Evolutionary conservation across 2,888 invertebrate genomes (phyloP).

Genomic region (Lochmaea crataegi): DNA sequence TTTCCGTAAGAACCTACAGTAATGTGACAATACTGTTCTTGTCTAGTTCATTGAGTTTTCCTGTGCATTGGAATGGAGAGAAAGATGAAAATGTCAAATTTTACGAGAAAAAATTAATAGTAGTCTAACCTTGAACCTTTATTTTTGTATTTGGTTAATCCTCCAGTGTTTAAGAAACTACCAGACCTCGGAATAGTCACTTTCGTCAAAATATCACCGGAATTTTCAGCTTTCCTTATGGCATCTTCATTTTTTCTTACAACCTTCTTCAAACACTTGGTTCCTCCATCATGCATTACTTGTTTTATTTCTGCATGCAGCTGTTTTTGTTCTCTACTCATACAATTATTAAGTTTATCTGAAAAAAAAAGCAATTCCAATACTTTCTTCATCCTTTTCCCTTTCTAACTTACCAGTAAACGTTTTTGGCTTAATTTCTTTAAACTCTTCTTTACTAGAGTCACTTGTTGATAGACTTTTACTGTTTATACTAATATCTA

Average conservation of each 20-base stretch:
- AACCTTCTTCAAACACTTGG: slow-evolving; percentile 65
- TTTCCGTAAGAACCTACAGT: no score
- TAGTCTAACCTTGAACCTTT: slow-evolving; percentile 71
- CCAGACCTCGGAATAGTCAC: slow-evolving; percentile 88
- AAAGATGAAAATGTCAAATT: no score
- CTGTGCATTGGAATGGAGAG: no score
- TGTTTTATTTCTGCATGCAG: slow-evolving; percentile 65
- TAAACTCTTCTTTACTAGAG: slow-evolving; percentile 59
- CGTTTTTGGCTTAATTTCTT: slow-evolving; percentile 70
- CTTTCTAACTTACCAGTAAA: slow-evolving; percentile 57
- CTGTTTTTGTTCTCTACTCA: slow-evolving; percentile 67
- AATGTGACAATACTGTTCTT: no score
- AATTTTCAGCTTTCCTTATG: slow-evolving; percentile 68
- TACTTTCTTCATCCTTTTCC: slow-evolving; percentile 60
- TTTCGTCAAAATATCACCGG: slow-evolving; percentile 86
- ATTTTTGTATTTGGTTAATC: slow-evolving; percentile 80
- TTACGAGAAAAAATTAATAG: neutral
- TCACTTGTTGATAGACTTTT: slow-evolving; percentile 19
- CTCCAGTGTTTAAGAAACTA: slow-evolving; percentile 86
- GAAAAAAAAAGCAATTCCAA: slow-evolving; percentile 56
- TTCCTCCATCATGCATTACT: slow-evolving; percentile 59
- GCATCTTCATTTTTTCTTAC: slow-evolving; percentile 58
- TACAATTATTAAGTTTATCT: slow-evolving; percentile 67
- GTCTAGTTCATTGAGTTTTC: no score
- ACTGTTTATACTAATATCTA: slow-evolving; percentile 3